phyloP scores from a whole-genome alignment of 2,797 vertebrate genomes.

The Artibeus jamaicensis region DNA sequence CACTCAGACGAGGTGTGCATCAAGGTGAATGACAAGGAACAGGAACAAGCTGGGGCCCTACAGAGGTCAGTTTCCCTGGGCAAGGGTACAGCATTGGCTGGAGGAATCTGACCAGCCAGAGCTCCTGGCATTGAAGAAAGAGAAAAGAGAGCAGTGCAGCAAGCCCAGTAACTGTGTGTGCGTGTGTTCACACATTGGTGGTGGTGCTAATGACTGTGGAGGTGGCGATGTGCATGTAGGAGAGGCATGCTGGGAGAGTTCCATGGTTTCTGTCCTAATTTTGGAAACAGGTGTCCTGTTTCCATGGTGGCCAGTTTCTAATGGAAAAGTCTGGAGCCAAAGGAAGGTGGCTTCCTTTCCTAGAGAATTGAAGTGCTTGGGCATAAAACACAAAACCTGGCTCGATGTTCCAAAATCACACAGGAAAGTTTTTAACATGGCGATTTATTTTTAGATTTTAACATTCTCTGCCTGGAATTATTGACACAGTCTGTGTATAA shows the following conservation, averaged over 20 bases:
- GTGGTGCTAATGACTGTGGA: background rate
- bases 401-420: background rate
- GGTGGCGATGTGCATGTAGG: rapidly evolving
- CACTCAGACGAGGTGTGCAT: background rate
- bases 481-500: background rate
- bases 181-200: background rate
- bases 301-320: slow-evolving; percentile 10
- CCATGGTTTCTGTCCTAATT: background rate
- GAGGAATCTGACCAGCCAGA: background rate
- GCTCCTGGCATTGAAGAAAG: background rate
- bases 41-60: background rate
- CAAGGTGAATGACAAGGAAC: rapidly evolving
- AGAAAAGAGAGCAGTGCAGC: background rate
- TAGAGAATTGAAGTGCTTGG: background rate
- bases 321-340: background rate
- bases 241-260: rapidly evolving
- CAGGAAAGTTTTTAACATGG: background rate
- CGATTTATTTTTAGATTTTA: background rate
- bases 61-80: background rate
- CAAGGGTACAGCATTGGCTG: no score
- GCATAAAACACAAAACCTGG: background rate
- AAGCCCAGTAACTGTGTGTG: background rate
- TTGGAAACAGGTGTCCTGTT: background rate
- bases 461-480: background rate
- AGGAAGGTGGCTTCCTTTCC: background rate